phyloP scores from a whole-genome alignment of 2,113 vertebrate species.

The Spea multiplicata region DNA sequence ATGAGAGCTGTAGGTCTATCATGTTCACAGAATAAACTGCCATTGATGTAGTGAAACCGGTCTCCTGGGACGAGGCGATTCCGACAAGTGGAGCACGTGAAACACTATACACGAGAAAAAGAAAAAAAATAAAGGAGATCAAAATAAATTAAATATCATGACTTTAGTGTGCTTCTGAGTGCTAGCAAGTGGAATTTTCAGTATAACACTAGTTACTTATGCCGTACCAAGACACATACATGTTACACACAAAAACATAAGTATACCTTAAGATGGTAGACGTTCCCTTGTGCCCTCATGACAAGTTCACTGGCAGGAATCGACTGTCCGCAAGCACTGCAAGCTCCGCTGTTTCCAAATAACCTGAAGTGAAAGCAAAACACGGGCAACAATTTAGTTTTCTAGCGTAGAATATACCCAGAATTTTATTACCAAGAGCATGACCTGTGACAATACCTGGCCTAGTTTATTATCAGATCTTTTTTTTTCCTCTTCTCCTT shows the following conservation, averaged over 20 bases:
- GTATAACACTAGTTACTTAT: too few relatives aligned
- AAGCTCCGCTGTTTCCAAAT: slow-evolving; percentile 97
- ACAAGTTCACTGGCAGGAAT: slow-evolving; percentile 98
- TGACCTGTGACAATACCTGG: too few relatives aligned
- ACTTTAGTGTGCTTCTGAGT: too few relatives aligned
- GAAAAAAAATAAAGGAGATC: slow-evolving; percentile 46
- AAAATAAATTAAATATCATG: background rate
- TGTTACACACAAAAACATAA: too few relatives aligned
- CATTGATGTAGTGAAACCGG: slow-evolving; percentile 99
- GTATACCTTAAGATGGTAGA: slow-evolving; percentile 98
- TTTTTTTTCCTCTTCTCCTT: too few relatives aligned
- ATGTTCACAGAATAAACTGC: slow-evolving; percentile 99
- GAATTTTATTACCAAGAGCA: too few relatives aligned
- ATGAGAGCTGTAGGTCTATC: slow-evolving; percentile 99
- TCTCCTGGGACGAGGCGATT: slow-evolving; percentile 97
- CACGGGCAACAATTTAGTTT: background rate
- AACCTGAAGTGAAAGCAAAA: slow-evolving; percentile 78
- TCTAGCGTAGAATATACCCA: background rate
- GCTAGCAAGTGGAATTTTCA: too few relatives aligned
- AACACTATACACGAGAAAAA: slow-evolving; percentile 78
- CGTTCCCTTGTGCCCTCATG: slow-evolving; percentile 98
- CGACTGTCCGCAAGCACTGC: slow-evolving; percentile 97
- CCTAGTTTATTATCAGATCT: too few relatives aligned
- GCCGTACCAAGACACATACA: too few relatives aligned
- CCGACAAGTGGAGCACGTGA: slow-evolving; percentile 99